phyloP scores from a whole-genome alignment of 1,140 invertebrate species.

The Gryllus bimaculatus region DNA sequence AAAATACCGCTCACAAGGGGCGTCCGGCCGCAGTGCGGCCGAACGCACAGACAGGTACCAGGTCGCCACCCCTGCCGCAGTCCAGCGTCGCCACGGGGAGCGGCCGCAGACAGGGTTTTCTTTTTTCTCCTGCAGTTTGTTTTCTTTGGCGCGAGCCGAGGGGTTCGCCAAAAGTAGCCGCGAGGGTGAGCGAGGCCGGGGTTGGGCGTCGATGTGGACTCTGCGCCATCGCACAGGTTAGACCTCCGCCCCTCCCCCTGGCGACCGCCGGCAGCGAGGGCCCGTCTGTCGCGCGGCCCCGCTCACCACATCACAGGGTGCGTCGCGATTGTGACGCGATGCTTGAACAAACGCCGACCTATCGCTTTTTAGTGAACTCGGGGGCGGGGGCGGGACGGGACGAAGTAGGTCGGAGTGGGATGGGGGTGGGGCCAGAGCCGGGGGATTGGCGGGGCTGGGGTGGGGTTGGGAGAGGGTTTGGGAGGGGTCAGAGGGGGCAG shows the following conservation, averaged over 20 bases:
- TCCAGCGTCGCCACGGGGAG: no score
- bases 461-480: no score
- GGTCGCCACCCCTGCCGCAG: no score
- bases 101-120: no score
- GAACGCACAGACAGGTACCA: neutral
- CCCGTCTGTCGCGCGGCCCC: neutral
- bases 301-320: neutral
- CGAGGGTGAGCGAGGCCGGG: neutral
- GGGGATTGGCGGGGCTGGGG: no score
- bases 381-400: no score
- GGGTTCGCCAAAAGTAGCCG: neutral
- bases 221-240: neutral
- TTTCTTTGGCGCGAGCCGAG: neutral
- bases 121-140: neutral
- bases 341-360: neutral
- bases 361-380: neutral
- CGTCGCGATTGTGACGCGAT: neutral
- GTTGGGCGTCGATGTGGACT: neutral
- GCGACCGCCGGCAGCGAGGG: neutral
- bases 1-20: neutral
- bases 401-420: no score
- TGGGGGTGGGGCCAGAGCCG: no score
- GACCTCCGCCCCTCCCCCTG: neutral
- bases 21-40: neutral
- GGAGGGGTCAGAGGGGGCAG: no score